Conservation (phyloP, 2,888 invertebrate genomes). For the Hetaerina titia region DNA sequence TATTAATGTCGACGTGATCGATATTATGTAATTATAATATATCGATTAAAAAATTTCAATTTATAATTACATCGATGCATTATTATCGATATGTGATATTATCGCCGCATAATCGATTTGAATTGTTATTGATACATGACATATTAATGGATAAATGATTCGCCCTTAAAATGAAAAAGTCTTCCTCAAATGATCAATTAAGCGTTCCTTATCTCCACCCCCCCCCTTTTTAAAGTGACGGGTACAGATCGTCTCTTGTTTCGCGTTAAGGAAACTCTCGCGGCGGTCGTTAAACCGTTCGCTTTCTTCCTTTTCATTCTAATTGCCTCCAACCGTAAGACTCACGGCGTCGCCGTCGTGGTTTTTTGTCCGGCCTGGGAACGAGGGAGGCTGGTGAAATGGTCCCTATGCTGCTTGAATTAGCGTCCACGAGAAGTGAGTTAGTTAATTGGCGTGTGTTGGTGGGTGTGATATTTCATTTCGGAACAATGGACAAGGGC, state of each 20-base stretch:
- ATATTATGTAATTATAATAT: too few relatives aligned
- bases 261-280: constrained; percentile 9
- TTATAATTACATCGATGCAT: too few relatives aligned
- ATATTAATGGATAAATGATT: too few relatives aligned
- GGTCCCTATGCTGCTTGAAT: background rate
- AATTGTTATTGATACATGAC: too few relatives aligned
- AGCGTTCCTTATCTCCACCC: background rate
- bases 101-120: too few relatives aligned
- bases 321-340: background rate
- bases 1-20: too few relatives aligned
- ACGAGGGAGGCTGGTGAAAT: too few relatives aligned
- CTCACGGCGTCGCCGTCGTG: background rate
- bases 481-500: background rate
- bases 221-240: background rate
- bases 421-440: background rate
- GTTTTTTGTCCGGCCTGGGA: background rate
- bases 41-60: too few relatives aligned
- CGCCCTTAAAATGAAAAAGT: background rate
- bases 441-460: background rate
- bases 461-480: background rate
- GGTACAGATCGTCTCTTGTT: background rate
- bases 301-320: background rate
- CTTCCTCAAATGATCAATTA: background rate
- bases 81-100: too few relatives aligned
- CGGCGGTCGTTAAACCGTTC: background rate